Base-by-base conservation (phyloP, 2,797 vertebrate species). In the Myotis pilosus region DNA sequence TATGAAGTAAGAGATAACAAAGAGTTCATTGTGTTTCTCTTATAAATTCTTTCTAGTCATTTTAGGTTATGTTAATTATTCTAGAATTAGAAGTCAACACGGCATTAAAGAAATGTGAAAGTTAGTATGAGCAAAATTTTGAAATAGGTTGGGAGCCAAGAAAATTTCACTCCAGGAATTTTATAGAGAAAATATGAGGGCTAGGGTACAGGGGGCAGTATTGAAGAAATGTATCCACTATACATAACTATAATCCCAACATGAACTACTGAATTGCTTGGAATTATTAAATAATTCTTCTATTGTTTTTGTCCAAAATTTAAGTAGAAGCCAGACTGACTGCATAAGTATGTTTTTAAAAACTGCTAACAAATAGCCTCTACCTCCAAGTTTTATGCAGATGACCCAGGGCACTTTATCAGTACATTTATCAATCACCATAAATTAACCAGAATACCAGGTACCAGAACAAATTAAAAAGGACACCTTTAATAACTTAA, bases 401-500 rank as follows among this genome's bases (percentile, higher is more conserved):
- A 90, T 85, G 62, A 96, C 33, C 41, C 25, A n/a, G 8, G 76
- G 25, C 6, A 78, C 36, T 75, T 95, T 89, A 51, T 93, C 23
- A 91, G n/a, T 90, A 87, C 36, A 85, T 95, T 95, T 95, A 38
- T 16, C 64, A 94, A 92, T 92, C 82, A 90, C 22, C 17, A 71
- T 95, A 94, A 92, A 95, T 96, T 93, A 88, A 64, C 51, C 60
- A 96, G 66, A 90, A 90, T 89, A 28, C 22, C 25, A 51, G 33
- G 30, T 93, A 90, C 44, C 11, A 88, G 49, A 92, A 94, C 44
- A 97, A 93, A 94, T 82, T 83, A 57, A 93, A 95, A 94, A 25
- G n/a, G 51, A 91, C 5, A 95, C 72, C 16, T 95, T 89, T 95
- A 92, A 93, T 93, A 96, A 84, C 17, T 86, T 95, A 90, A 93